These are phyloP conservation scores for Phyllopteryx taeniolatus DNA, from an alignment of 2,113 vertebrate genomes.

Conservation along the genomic window DNA sequence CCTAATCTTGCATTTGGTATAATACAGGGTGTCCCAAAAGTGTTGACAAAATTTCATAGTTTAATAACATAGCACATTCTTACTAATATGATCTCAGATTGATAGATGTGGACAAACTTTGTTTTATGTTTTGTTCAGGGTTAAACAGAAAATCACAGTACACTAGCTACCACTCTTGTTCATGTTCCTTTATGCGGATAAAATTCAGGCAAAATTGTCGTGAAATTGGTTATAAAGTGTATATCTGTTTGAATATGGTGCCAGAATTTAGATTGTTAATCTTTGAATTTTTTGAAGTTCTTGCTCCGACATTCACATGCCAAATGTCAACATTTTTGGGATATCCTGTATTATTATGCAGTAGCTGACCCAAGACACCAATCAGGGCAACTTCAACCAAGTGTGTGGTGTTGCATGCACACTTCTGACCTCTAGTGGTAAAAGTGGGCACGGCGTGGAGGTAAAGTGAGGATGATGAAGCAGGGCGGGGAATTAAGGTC, in stretches of 20 bases:
- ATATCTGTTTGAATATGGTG: neutral
- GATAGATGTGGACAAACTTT: neutral
- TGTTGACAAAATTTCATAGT: neutral
- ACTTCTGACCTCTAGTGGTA: constrained; percentile 55
- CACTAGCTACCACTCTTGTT: neutral
- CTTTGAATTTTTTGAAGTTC: neutral
- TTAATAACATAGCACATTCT: neutral
- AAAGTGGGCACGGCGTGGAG: constrained; percentile 64
- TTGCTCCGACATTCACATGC: neutral
- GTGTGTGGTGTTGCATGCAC: constrained; percentile 58
- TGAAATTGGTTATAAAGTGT: neutral
- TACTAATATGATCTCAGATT: neutral
- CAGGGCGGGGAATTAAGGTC: constrained; percentile 56
- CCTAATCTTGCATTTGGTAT: neutral
- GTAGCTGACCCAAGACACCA: constrained; percentile 53
- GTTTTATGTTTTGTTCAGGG: no score
- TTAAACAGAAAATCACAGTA: no score
- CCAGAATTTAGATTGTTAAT: neutral
- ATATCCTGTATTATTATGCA: neutral
- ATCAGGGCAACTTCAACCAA: constrained; percentile 59
- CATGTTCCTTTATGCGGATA: neutral
- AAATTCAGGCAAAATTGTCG: neutral
- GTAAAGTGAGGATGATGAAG: constrained; percentile 62
- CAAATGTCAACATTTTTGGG: neutral
- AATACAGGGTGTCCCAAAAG: neutral